phyloP scores from a whole-genome alignment of 1,140 invertebrate genomes.

The Drosophila chauvacae region DNA sequence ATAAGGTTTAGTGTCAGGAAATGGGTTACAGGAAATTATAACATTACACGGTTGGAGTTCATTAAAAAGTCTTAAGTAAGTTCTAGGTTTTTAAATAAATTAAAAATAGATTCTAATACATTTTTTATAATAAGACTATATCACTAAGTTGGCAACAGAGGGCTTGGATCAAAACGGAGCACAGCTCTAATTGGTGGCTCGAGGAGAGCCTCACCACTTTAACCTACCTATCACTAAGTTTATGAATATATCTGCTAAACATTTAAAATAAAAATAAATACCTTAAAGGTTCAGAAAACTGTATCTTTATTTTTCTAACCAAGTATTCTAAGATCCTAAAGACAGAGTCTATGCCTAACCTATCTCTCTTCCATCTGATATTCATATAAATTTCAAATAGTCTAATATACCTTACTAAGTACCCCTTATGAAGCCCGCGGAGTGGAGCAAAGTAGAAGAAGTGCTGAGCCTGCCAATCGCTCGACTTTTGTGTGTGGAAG shows the following conservation, averaged over 20 bases:
- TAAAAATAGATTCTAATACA: not conserved
- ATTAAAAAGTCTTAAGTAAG: too few species aligned
- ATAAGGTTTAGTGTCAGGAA: too few species aligned
- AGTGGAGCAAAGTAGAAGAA: constrained; percentile 3
- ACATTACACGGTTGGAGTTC: too few species aligned
- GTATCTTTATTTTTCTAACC: not conserved
- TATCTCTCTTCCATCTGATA: not conserved
- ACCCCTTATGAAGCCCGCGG: not conserved
- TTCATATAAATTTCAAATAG: not conserved
- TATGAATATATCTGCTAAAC: not conserved
- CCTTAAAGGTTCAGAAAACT: not conserved
- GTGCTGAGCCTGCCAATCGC: constrained; percentile 59
- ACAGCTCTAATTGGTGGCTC: too few species aligned
- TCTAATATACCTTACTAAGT: not conserved
- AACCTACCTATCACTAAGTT: too few species aligned
- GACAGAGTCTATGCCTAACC: too few species aligned
- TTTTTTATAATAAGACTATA: not conserved
- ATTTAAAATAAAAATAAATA: not conserved
- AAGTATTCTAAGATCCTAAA: not conserved
- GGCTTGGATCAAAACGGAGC: too few species aligned
- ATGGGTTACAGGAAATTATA: too few species aligned
- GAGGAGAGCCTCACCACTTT: too few species aligned
- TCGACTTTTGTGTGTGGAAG: constrained; percentile 60
- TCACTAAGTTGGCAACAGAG: too few species aligned
- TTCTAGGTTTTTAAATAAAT: not conserved